Base-by-base conservation (phyloP, 2,888 invertebrate genomes). In the Napeogenes inachia region DNA sequence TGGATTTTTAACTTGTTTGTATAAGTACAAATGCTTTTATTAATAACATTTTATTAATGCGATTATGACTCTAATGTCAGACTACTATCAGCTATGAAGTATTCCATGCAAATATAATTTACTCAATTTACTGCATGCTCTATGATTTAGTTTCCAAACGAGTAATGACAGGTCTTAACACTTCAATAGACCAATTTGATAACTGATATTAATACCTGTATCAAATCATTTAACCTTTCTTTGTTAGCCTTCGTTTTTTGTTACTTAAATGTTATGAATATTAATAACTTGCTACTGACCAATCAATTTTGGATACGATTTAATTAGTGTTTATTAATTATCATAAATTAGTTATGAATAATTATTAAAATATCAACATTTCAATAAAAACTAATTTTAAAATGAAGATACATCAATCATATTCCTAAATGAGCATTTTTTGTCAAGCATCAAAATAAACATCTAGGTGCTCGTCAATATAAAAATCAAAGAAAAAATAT, bases 241-340 rank as follows among this genome's bases (percentile, higher is more conserved):
- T 63, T 59, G 61, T 65, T 63, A 50, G 60, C 60, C 54, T 65
- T 61, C 47, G 56, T 63, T 64, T 61, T 67, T 68, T 63, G 60
- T 61, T 56, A 54, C 58, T 59, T 53, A 45, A 55, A 38, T 13
- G 30, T 54, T 61, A 53, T 59, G 55, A 54, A 57, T 57, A 61
- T 30, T 66, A 21, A 53, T 45, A 56, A 59, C 59, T 59, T 30
- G 66, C 66, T 59, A 66, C 66, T 38, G 61, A 55, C 46, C 56
- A 56, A 35, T 56, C 46, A 13, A 58, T 61, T 45, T 54, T 2
- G 30, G 10, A 53, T 53, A 61, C 57, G 38, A 32, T 33, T 13
- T 63, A 54, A 59, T 63, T 63, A 61, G 47, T 50, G 21, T 12
- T 30, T 8, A 21, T 3, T 50, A 50, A 50, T 50, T 50, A 30